Conservation (phyloP, 2,888 invertebrate genomes). For the Halictus quadricinctus region DNA sequence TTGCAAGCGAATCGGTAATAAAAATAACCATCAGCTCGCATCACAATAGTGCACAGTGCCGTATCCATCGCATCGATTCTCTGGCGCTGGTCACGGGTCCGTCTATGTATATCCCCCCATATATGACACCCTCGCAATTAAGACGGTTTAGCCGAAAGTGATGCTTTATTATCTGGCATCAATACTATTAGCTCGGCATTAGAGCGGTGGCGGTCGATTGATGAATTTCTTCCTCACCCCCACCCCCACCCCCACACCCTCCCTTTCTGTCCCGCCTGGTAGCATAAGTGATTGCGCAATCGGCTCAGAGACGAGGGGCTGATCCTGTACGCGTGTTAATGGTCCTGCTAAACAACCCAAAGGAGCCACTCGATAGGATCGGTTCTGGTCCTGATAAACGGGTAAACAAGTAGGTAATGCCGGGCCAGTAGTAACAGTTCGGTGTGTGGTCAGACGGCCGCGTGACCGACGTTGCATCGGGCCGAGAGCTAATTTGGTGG, state of each 20-base stretch:
- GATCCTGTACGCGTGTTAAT: slow-evolving; percentile 41
- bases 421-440: slow-evolving; percentile 63
- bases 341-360: slow-evolving; percentile 36
- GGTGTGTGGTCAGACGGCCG: slow-evolving; percentile 62
- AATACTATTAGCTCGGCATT: slow-evolving; percentile 8
- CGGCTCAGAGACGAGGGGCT: slow-evolving; percentile 18
- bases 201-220: too few relatives aligned
- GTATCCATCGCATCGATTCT: not conserved
- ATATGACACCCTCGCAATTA: slow-evolving; percentile 10
- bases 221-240: slow-evolving; percentile 20
- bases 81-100: too few relatives aligned
- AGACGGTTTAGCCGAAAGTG: not conserved
- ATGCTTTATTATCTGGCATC: slow-evolving; percentile 9
- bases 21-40: not conserved
- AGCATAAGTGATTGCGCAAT: slow-evolving; percentile 28
- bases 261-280: not conserved
- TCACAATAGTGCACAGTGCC: not conserved
- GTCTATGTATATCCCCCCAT: not conserved
- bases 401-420: slow-evolving; percentile 52
- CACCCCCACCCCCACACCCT: not conserved
- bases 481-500: slow-evolving; percentile 35
- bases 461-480: slow-evolving; percentile 40
- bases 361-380: slow-evolving; percentile 40
- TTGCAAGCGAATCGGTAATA: slow-evolving; percentile 2
- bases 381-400: slow-evolving; percentile 47